Conservation (phyloP, 2,797 vertebrate genomes). For the Garrulus glandarius region DNA sequence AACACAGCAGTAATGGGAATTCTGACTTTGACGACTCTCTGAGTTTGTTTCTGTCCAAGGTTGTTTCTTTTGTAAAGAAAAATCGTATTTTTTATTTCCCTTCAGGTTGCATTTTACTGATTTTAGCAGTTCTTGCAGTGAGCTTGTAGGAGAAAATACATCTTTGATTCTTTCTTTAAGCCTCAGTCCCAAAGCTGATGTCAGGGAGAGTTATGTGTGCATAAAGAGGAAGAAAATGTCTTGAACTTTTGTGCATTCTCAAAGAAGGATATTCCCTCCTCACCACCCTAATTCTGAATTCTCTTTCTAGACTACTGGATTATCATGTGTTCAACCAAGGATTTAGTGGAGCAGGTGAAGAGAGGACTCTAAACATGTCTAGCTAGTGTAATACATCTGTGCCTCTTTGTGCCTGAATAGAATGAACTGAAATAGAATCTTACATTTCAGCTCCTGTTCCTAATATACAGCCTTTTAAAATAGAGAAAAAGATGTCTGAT, state of each 20-base stretch:
- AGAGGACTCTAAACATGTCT: not conserved
- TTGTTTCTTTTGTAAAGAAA: not conserved
- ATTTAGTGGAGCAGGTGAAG: not conserved
- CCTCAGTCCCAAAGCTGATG: not conserved
- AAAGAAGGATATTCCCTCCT: not conserved
- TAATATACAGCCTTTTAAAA: not conserved
- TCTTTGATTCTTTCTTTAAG: not conserved
- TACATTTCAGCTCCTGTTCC: not conserved
- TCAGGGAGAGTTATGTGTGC: not conserved
- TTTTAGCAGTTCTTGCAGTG: not conserved
- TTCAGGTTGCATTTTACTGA: not conserved
- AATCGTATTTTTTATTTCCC: fast-evolving
- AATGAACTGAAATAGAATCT: not conserved
- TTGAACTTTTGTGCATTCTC: not conserved
- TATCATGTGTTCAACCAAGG: not conserved
- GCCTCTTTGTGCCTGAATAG: not conserved
- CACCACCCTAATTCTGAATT: not conserved
- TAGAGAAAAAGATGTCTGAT: not conserved
- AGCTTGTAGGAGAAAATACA: not conserved
- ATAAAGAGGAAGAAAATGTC: not conserved
- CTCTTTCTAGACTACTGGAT: not conserved
- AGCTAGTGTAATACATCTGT: not conserved
- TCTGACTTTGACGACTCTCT: not conserved
- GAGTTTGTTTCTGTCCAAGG: not conserved
- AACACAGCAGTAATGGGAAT: not conserved